Evolutionary conservation across 2,113 vertebrate species (phyloP).

Genomic region (Scomber japonicus): DNA sequence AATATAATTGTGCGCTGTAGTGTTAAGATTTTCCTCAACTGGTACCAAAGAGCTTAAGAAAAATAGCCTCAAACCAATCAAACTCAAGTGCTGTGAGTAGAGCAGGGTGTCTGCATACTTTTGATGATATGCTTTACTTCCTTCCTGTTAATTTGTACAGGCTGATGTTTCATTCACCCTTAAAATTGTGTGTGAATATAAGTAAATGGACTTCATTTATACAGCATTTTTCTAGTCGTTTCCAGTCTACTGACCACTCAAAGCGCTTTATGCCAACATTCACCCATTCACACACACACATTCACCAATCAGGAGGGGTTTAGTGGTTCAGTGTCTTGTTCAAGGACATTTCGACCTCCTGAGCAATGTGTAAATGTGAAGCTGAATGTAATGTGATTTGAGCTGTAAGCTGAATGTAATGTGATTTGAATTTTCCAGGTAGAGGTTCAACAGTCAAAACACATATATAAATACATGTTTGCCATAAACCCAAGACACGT

Average conservation of each 20-base stretch:
- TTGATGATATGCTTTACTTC: not conserved
- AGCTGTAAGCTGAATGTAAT: not conserved
- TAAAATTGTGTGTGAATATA: not conserved
- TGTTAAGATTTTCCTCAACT: not conserved
- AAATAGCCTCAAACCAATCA: not conserved
- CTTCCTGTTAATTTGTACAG: not conserved
- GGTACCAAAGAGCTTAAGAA: not conserved
- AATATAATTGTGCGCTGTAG: not conserved
- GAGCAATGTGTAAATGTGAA: too few species aligned
- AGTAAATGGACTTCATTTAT: too few species aligned
- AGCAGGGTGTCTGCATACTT: not conserved
- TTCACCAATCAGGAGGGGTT: too few species aligned
- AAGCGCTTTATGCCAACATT: too few species aligned
- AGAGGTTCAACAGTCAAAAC: not conserved
- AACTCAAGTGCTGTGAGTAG: not conserved
- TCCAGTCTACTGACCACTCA: too few species aligned
- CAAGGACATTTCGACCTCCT: too few species aligned
- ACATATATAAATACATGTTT: slow-evolving; percentile 10
- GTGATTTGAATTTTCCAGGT: slow-evolving; percentile 9
- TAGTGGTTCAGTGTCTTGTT: too few species aligned
- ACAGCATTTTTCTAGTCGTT: too few species aligned
- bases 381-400: too few species aligned
- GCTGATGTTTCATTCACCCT: not conserved
- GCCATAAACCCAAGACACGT: not conserved
- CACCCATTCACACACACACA: too few species aligned